Evolutionary conservation across 2,888 invertebrate species (phyloP).

Genomic region (Plutella xylostella): DNA sequence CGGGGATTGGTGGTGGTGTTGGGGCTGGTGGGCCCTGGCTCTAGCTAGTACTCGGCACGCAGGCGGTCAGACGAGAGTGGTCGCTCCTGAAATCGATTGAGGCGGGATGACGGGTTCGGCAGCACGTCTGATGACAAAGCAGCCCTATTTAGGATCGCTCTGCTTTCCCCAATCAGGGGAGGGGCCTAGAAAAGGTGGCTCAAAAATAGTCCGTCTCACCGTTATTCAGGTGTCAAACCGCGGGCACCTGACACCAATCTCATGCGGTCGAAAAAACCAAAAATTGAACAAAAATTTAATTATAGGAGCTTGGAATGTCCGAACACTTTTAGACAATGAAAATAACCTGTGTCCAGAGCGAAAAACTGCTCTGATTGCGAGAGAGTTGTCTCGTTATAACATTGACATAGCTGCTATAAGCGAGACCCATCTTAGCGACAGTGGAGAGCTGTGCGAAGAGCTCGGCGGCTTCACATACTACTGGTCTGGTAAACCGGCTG

Average conservation of each 20-base stretch:
- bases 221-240: background rate
- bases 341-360: conserved; percentile 15
- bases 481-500: background rate
- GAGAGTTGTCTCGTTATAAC: too few species aligned
- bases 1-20: too few species aligned
- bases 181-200: too few species aligned
- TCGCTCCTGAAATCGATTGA: background rate
- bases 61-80: too few species aligned
- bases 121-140: too few species aligned
- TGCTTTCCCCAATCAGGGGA: too few species aligned
- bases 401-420: too few species aligned
- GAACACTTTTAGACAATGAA: conserved; percentile 12
- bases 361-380: conserved; percentile 9
- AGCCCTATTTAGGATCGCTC: too few species aligned
- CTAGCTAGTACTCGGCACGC: background rate
- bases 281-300: background rate
- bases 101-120: background rate
- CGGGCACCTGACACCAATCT: background rate
- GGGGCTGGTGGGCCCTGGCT: background rate
- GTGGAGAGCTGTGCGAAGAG: conserved; percentile 7
- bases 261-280: background rate
- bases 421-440: conserved; percentile 7
- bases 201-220: background rate
- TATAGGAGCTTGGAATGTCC: conserved; percentile 11
- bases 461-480: conserved; percentile 1